Evolutionary conservation across 2,888 invertebrate genomes (phyloP).

Genomic region (Clistopyga incitator): DNA sequence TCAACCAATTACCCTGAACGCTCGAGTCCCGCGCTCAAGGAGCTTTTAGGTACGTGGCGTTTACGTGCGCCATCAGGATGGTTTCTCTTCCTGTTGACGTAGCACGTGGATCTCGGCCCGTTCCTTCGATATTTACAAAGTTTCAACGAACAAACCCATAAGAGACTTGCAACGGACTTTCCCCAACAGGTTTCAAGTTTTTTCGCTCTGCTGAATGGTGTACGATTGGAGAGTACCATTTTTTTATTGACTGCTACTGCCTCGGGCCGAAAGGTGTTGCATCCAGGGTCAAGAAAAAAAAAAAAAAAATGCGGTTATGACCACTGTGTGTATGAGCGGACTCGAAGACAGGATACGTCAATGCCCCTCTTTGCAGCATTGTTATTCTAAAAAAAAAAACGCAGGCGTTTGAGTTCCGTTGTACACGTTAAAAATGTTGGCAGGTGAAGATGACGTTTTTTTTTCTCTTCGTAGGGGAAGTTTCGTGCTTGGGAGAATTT

Average conservation of each 20-base stretch:
- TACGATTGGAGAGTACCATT: conserved; percentile 21
- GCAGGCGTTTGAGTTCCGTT: not conserved
- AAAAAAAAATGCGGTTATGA: conserved; percentile 13
- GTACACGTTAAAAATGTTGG: not conserved
- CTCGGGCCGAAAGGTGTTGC: conserved; percentile 30
- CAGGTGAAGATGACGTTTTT: conserved; percentile 8
- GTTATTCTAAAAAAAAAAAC: conserved; percentile 1
- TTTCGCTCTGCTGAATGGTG: conserved; percentile 18
- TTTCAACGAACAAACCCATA: not conserved
- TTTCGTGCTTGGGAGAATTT: too few relatives aligned
- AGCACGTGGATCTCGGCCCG: not conserved
- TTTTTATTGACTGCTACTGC: conserved; percentile 20
- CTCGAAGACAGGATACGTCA: not conserved
- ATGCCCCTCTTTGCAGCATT: conserved; percentile 9
- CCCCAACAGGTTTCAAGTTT: not conserved
- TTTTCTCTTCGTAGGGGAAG: not conserved
- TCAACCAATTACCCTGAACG: conserved; percentile 28
- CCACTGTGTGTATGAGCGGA: conserved; percentile 8
- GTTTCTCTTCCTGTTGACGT: conserved; percentile 3
- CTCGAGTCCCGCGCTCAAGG: not conserved
- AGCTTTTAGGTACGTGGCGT: conserved; percentile 13
- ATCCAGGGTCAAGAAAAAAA: conserved; percentile 15
- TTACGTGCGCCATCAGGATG: not conserved
- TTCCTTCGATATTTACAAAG: not conserved
- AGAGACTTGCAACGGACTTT: not conserved